Evolutionary conservation across 2,888 invertebrate species (phyloP).

Genomic region (Mythimna ferrago): DNA sequence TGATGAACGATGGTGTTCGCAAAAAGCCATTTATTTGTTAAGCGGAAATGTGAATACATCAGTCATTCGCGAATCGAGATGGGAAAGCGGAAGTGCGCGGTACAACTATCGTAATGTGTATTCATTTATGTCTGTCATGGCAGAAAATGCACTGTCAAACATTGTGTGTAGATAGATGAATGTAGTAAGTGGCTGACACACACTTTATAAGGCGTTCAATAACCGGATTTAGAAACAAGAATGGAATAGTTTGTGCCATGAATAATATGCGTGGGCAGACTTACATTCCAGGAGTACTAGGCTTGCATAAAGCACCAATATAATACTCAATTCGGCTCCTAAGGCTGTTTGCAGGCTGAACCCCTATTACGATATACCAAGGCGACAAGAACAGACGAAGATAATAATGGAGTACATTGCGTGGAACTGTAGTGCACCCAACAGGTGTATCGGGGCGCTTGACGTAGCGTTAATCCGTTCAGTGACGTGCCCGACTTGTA

Average conservation of each 20-base stretch:
- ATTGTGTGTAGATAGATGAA: conserved; percentile 4
- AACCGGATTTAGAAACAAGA: not conserved
- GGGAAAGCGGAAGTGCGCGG: conserved; percentile 27
- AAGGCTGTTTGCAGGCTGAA: conserved; percentile 10
- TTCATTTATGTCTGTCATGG: conserved; percentile 47
- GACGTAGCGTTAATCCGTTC: conserved; percentile 51
- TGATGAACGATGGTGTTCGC: conserved; percentile 54
- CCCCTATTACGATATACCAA: conserved; percentile 40
- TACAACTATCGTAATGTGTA: conserved; percentile 42
- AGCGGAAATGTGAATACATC: conserved; percentile 57
- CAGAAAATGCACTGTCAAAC: conserved; percentile 19
- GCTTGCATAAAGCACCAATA: conserved; percentile 17
- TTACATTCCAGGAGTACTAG: conserved; percentile 20
- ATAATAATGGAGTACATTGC: conserved; percentile 47
- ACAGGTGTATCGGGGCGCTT: conserved; percentile 57
- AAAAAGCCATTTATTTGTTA: conserved; percentile 50
- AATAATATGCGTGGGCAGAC: conserved; percentile 10
- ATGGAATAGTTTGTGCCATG: not conserved
- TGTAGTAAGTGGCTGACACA: not conserved
- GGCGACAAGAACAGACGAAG: conserved; percentile 39
- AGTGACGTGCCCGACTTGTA: conserved; percentile 44
- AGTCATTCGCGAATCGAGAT: conserved; percentile 35
- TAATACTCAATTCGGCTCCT: not conserved
- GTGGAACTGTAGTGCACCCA: conserved; percentile 41
- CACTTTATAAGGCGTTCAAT: not conserved